Evolutionary conservation across 2,888 invertebrate species (phyloP).

Genomic region (Agrotis clavis): DNA sequence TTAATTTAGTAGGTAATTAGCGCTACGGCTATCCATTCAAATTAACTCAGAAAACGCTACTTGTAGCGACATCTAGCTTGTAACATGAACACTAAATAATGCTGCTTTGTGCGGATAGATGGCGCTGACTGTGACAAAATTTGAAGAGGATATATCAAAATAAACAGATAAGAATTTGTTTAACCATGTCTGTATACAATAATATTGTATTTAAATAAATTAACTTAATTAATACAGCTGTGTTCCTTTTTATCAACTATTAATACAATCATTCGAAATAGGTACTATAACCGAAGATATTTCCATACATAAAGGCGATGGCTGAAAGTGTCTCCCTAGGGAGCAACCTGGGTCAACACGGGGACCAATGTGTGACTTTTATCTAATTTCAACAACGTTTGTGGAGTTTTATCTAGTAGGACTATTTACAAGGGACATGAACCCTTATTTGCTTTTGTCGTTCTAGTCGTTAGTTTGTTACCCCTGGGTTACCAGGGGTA

Average conservation of each 20-base stretch:
- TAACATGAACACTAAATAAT: conserved; percentile 15
- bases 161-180: conserved; percentile 6
- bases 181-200: conserved; percentile 18
- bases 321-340: neutral
- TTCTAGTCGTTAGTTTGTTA: too few relatives aligned
- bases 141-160: neutral
- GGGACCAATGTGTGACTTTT: neutral
- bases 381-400: conserved; percentile 32
- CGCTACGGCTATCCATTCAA: neutral
- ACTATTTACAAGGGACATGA: conserved; percentile 25
- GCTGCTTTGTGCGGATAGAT: conserved; percentile 57
- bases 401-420: conserved; percentile 26
- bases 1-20: conserved; percentile 59
- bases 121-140: conserved; percentile 63
- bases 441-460: conserved; percentile 37
- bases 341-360: conserved; percentile 12
- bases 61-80: conserved; percentile 67
- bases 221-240: neutral
- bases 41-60: conserved; percentile 26
- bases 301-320: conserved; percentile 7
- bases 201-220: conserved; percentile 16
- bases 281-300: neutral
- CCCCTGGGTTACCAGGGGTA: too few relatives aligned
- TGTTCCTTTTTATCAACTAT: neutral
- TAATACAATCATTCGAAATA: too few relatives aligned